Conservation (phyloP, 1,140 invertebrate genomes). For the Tigriopus japonicus region DNA sequence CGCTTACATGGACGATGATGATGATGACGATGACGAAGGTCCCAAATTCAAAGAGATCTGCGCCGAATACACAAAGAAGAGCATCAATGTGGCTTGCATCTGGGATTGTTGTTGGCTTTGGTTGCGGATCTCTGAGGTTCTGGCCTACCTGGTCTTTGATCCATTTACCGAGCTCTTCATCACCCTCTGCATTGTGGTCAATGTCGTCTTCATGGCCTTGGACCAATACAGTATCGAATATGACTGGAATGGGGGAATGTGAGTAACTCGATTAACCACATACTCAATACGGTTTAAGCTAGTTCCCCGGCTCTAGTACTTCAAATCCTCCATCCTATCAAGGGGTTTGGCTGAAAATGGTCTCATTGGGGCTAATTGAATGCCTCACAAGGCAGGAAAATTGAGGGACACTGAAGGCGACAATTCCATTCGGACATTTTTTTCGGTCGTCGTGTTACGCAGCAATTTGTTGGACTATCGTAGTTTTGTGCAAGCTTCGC, state of each 20-base stretch:
- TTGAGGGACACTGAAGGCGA: too few relatives aligned
- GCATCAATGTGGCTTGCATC: conserved; percentile 65
- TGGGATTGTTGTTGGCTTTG: conserved; percentile 90
- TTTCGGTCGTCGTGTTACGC: too few relatives aligned
- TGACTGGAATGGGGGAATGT: conserved; percentile 10
- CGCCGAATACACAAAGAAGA: conserved; percentile 2
- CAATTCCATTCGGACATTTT: too few relatives aligned
- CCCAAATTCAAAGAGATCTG: conserved; percentile 13
- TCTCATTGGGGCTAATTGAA: too few relatives aligned
- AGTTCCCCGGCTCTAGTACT: too few relatives aligned
- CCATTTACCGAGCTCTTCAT: conserved; percentile 30
- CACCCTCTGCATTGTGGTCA: conserved; percentile 28
- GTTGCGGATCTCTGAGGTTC: conserved; percentile 67
- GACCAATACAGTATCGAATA: conserved; percentile 14
- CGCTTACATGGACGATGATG: background rate
- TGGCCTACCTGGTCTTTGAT: conserved; percentile 26
- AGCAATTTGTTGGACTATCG: too few relatives aligned
- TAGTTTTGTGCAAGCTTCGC: too few relatives aligned
- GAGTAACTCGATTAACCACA: background rate
- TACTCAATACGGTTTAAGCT: too few relatives aligned
- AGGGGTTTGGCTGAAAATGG: background rate
- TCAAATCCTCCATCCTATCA: background rate
- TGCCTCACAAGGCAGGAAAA: too few relatives aligned
- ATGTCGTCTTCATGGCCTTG: conserved; percentile 21
- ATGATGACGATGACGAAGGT: conserved; percentile 11